Evolutionary conservation across 2,113 vertebrate genomes (phyloP), one percentile per base, ranked within the genome.

Genomic region (Emydocephalus ijimae): DNA sequence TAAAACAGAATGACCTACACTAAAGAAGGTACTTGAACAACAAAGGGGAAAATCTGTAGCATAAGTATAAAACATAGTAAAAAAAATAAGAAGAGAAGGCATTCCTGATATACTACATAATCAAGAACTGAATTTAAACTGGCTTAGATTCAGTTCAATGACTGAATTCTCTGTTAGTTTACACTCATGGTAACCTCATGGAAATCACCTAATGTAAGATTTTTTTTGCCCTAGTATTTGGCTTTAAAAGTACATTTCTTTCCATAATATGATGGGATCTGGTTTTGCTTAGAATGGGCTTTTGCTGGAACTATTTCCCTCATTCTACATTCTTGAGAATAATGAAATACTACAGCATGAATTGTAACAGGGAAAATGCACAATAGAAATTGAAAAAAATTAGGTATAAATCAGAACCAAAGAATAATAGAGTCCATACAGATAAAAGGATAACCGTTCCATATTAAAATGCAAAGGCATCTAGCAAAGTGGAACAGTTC

Each of bases 361-460:
- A 89, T 50, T 81, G 92, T 81, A 90, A 93, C 88, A 20, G 26
- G 85, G 26, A 2, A 29, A 48, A 81, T 85, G 24, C 34, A 0
- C 57, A 90, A 34, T 29, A 61, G 93, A 91, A 92, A 94, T 95
- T 43, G 85, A 54, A 26, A 86, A 92, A 74, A 0, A 2, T 59
- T 92, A 89, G 59, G 90, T 11, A 48, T 85, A 92, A 81, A 93
- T 89, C 91, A 93, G 90, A 85, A 39, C 14, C 59, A n/a, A 74
- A 91, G 20, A 50, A 74, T 74, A 85, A 85, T 55, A 89, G 18
- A 11, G 4, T 55, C 74, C 56, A 24, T 61, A 23, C 54, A 64
- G 91, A 91, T 93, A 54, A 86, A 61, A 85, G 52, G 89, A 93
- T 95, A 93, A 9, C 29, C 94, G 10, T 87, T 91, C 93, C 88